These are phyloP conservation scores for Anneissia japonica DNA, from an alignment of 35 echinoderm and acorn worm species.

Conservation along the genomic window DNA sequence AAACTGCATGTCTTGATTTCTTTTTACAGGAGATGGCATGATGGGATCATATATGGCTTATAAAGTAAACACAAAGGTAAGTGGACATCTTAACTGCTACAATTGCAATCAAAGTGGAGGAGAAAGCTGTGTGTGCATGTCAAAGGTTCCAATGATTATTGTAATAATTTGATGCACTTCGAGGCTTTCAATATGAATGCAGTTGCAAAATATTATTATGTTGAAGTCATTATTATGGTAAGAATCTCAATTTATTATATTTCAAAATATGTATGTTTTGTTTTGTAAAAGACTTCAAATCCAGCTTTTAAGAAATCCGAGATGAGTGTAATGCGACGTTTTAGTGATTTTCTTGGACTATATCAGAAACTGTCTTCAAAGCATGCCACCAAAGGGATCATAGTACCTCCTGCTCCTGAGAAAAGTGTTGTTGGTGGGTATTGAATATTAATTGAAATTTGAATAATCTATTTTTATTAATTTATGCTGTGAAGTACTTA, in stretches of 20 bases:
- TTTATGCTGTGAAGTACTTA: too few relatives aligned
- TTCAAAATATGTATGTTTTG: too few relatives aligned
- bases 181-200: neutral
- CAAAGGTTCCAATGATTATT: too few relatives aligned
- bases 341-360: slow-evolving; percentile 92
- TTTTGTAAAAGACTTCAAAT: slow-evolving; percentile 59
- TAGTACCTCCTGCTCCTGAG: slow-evolving; percentile 93
- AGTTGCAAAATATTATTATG: neutral
- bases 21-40: slow-evolving; percentile 77
- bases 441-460: too few relatives aligned
- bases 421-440: slow-evolving; percentile 99
- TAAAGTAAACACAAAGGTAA: slow-evolving; percentile 76
- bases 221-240: neutral
- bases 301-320: slow-evolving; percentile 82
- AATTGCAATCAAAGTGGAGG: too few relatives aligned
- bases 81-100: too few relatives aligned
- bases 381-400: slow-evolving; percentile 69
- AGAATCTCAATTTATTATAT: too few relatives aligned
- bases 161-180: too few relatives aligned
- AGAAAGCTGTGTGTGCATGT: too few relatives aligned
- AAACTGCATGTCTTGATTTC: too few relatives aligned
- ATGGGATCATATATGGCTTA: slow-evolving; percentile 85
- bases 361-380: slow-evolving; percentile 77
- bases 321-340: slow-evolving; percentile 62
- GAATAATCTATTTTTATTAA: too few relatives aligned